A percentile compares a stretch with the other conserved stretches of the same genome.
These are phyloP conservation scores for Drosophila mimica DNA, from an alignment of 2,888 invertebrate species.

Conservation along the genomic window DNA sequence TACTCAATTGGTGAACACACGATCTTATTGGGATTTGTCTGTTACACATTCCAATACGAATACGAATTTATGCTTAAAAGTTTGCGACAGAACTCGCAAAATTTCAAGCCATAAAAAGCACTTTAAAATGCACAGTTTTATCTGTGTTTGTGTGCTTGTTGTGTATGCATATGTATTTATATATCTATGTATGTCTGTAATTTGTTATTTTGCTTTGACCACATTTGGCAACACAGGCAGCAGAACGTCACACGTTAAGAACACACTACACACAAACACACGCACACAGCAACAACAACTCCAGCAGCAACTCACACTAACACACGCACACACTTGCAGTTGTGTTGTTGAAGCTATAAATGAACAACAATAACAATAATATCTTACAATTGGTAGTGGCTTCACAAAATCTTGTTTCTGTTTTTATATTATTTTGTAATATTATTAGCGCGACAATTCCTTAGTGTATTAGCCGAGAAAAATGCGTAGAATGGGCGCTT, in stretches of 20 bases:
- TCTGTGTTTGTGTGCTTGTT: slow-evolving; percentile 9
- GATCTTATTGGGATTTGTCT: slow-evolving; percentile 1
- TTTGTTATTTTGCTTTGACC: slow-evolving; percentile 78
- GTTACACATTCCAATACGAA: slow-evolving; percentile 25
- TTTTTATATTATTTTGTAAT: slow-evolving; percentile 25
- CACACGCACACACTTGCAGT: slow-evolving; percentile 56
- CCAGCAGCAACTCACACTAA: slow-evolving; percentile 41
- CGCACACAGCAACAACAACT: slow-evolving; percentile 32
- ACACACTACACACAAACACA: slow-evolving; percentile 38
- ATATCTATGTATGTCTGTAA: slow-evolving; percentile 32
- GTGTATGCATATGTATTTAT: slow-evolving; percentile 36
- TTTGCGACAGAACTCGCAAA: slow-evolving; percentile 45
- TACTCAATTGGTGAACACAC: slow-evolving; percentile 3
- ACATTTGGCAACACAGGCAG: slow-evolving; percentile 80
- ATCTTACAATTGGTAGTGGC: slow-evolving; percentile 67
- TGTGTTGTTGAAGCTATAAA: slow-evolving; percentile 52
- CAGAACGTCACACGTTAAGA: slow-evolving; percentile 65
- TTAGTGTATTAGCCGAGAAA: slow-evolving; percentile 41
- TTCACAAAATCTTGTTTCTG: slow-evolving; percentile 29
- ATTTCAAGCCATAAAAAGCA: slow-evolving; percentile 74
- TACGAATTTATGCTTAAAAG: slow-evolving; percentile 26
- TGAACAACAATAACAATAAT: slow-evolving; percentile 47
- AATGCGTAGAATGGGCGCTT: slow-evolving; percentile 56
- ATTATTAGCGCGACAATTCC: slow-evolving; percentile 57
- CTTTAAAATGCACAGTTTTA: slow-evolving; percentile 59